Evolutionary conservation across 2,888 invertebrate species (phyloP), one percentile per base, ranked within the genome.

Genomic region (Carcina quercana): DNA sequence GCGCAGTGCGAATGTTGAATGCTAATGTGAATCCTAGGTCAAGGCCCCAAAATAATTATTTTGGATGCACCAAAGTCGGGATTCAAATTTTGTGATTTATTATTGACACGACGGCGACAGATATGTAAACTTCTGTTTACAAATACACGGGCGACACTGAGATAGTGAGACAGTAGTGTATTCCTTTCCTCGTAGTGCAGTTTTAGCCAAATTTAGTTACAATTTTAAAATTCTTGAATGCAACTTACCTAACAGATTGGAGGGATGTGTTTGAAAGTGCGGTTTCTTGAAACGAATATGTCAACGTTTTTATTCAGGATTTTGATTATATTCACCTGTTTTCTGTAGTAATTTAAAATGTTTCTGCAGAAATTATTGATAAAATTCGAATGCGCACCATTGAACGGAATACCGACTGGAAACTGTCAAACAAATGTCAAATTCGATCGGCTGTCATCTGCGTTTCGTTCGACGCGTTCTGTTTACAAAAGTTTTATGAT

Each of bases 11-110:
- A 47, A 52, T 45, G 46, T 29, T 42, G 55, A 59, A 65, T 65
- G 50, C 45, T 63, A 64, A 65, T 66, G 59, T 41, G 44, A 37
- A 15, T 45, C 57, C 47, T 59, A 66, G 76, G 75, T 75, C 76
- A 75, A 75, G 73, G 72, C 49, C 43, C 42, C 40, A 45, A 55
- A 52, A 52, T 49, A 45, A 59, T 56, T 63, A 69, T 69, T 73
- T 66, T 53, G 51, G 47, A 52, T 40, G 22, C 30, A n/a, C n/a
- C n/a, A n/a, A n/a, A n/a, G n/a, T n/a, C n/a, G n/a, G 20, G 17
- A 26, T 13, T 11, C 5, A 25, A 10, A 17, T n/a, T 15, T 12
- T 15, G 19, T 12, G 7, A 20, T 20, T 8, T 12, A 12, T 31
- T 29, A n/a, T 5, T 24, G n/a, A 22, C 4, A 21, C 22, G 10